Conservation (phyloP, 2,888 invertebrate genomes). For the Oligia fasciuncula region DNA sequence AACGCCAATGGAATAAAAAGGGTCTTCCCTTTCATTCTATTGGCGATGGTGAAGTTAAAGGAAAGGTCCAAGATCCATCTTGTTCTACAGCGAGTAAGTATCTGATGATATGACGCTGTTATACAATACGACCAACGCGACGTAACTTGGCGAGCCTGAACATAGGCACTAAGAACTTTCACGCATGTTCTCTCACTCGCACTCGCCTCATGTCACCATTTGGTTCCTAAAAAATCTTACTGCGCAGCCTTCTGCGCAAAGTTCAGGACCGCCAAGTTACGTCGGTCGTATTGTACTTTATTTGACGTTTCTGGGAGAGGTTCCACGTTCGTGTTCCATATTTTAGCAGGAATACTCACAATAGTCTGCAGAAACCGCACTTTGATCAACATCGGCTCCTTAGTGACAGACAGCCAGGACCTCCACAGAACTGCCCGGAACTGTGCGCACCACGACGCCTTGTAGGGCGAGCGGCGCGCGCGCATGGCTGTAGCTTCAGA, state of each 20-base stretch:
- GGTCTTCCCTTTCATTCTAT: neutral
- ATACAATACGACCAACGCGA: neutral
- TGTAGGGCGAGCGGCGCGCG: conserved; percentile 91
- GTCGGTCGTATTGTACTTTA: too few relatives aligned
- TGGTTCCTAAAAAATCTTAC: too few relatives aligned
- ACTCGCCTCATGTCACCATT: too few relatives aligned
- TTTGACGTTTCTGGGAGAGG: neutral
- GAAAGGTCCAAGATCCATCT: too few relatives aligned
- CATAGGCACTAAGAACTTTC: too few relatives aligned
- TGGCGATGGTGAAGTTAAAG: too few relatives aligned
- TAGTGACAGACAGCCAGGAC: conserved; percentile 96
- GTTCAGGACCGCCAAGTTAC: too few relatives aligned
- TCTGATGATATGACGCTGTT: neutral
- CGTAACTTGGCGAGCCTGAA: too few relatives aligned
- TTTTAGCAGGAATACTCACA: conserved; percentile 90
- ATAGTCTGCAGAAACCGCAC: conserved; percentile 96
- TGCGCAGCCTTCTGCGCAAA: too few relatives aligned
- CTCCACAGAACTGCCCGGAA: conserved; percentile 97
- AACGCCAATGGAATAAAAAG: too few relatives aligned
- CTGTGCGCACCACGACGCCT: conserved; percentile 96
- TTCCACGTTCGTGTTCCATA: neutral
- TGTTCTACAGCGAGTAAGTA: neutral
- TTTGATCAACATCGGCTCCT: conserved; percentile 97
- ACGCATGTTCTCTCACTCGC: too few relatives aligned
- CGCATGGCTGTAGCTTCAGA: conserved; percentile 75